Base-by-base conservation (phyloP, 2,888 invertebrate species). In the Luperina testacea region DNA sequence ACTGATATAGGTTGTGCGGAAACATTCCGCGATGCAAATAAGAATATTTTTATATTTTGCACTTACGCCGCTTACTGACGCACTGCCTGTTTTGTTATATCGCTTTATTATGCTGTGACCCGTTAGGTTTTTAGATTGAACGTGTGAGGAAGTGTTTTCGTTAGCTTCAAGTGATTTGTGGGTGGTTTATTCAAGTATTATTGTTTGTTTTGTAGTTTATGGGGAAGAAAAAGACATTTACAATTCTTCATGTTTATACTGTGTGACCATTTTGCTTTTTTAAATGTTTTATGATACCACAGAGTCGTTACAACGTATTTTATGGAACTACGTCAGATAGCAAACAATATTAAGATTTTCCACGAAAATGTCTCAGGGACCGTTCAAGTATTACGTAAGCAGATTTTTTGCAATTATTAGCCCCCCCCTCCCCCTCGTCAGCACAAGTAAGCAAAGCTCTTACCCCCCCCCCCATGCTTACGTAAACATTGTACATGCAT, bases 21-120 rank as follows among this genome's bases (percentile, higher is more conserved):
- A 90, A 77, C 87, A 78, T 86, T 86, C 77, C 80, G 76, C 75
- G 77, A 87, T 87, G 85, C 87, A 89, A 87, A 90, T 85, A 89
- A 72, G 74, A 77, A 87, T 80, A 83, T 83, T 84, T 86, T 89
- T 82, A 87, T 88, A 89, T 89, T 72, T 86, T 87, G 85, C 83
- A 84, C 78, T 84, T 80, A 81, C 84, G 27, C 81, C 73, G 65
- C 76, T 75, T 68, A 65, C 74, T 70, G 59, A 64, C 69, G 70
- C 84, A 77, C 77, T 75, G 77, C 61, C 74, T 83, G 83, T 81
- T 81, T 81, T 75, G 77, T 79, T 82, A 79, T 80, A 89, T 79
- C 48, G 70, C 69, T 89, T 78, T 89, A 83, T 87, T 89, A 89
- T 88, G 48, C 88, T 76, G 77, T 72, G 82, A 72, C 80, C 87